Evolutionary conservation across 2,888 invertebrate genomes (phyloP).

Genomic region (Scaptomyza cyrtandrae): DNA sequence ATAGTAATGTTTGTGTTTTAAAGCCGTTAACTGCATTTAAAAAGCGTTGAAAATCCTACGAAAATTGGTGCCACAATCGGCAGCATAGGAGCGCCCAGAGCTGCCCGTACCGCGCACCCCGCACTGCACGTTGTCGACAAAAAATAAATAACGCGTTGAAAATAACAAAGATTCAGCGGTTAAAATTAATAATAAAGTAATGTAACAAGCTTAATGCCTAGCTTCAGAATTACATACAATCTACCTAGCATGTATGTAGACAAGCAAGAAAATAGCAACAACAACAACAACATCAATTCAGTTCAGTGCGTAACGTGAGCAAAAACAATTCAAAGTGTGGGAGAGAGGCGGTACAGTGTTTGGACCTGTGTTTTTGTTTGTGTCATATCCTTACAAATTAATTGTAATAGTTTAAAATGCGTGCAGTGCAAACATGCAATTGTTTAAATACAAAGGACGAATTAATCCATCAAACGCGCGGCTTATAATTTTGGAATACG

Average conservation of each 20-base stretch:
- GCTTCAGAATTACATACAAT: constrained; percentile 24
- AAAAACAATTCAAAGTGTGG: constrained; percentile 42
- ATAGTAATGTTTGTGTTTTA: constrained; percentile 45
- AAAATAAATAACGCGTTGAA: constrained; percentile 51
- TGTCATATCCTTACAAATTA: constrained; percentile 45
- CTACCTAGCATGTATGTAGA: constrained; percentile 14
- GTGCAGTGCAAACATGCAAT: constrained; percentile 61
- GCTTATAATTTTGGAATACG: constrained; percentile 40
- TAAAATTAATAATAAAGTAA: constrained; percentile 44
- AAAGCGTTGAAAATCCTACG: constrained; percentile 57
- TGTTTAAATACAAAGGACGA: constrained; percentile 63
- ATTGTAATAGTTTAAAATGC: constrained; percentile 29
- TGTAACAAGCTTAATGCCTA: constrained; percentile 31
- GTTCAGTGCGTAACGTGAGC: constrained; percentile 33
- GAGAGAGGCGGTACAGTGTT: constrained; percentile 38
- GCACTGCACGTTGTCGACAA: constrained; percentile 53
- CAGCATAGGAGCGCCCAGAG: constrained; percentile 59
- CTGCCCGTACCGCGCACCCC: constrained; percentile 45
- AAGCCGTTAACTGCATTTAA: constrained; percentile 44
- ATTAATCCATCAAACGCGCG: constrained; percentile 28
- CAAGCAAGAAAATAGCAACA: constrained; percentile 11
- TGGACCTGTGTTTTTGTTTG: constrained; percentile 24
- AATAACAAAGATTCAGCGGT: constrained; percentile 57
- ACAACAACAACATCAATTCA: constrained; percentile 35
- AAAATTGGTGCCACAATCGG: constrained; percentile 46